Conservation (phyloP, 92 coral and sea anemone species). For the Phenganax subtilis region DNA sequence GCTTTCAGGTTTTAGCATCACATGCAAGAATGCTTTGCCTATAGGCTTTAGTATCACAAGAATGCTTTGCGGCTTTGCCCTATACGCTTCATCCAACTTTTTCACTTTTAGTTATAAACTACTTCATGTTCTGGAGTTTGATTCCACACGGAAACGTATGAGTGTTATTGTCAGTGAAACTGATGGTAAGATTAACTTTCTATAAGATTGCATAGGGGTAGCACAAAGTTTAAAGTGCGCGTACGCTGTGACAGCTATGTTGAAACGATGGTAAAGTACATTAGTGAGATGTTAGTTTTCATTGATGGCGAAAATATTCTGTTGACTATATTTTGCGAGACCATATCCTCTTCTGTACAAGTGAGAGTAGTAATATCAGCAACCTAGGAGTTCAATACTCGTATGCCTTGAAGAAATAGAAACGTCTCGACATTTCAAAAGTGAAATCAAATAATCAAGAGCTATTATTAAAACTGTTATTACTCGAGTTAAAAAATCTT, state of each 20-base stretch:
- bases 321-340: too few species aligned
- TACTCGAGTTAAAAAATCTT: neutral
- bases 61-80: neutral
- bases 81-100: neutral
- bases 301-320: too few species aligned
- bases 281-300: too few species aligned
- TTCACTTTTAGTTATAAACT: constrained; percentile 62
- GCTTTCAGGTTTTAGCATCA: too few species aligned
- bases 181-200: constrained; percentile 51
- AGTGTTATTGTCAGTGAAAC: constrained; percentile 81
- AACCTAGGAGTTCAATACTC: neutral
- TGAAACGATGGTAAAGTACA: too few species aligned
- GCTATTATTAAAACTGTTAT: neutral
- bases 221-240: too few species aligned
- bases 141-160: constrained; percentile 93
- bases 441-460: neutral
- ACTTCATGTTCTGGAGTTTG: constrained; percentile 92
- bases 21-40: too few species aligned
- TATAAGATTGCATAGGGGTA: neutral
- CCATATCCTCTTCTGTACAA: too few species aligned
- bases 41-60: too few species aligned
- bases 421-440: too few species aligned
- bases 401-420: too few species aligned
- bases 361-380: neutral
- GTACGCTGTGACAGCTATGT: too few species aligned